phyloP scores from a whole-genome alignment of 2,113 vertebrate species.

The Potamarius usumacintae region DNA sequence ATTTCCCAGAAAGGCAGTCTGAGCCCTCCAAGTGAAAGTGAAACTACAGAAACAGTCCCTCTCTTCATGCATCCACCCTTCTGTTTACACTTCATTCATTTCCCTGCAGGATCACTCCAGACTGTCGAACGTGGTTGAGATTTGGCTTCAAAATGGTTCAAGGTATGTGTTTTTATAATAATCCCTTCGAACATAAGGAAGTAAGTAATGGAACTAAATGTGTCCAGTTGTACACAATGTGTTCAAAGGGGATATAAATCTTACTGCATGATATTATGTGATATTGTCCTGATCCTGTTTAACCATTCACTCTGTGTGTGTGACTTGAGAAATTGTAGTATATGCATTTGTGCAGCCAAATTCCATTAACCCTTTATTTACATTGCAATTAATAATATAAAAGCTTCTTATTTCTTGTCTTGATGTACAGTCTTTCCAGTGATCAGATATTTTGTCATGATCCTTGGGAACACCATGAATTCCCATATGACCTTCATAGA shows the following conservation, averaged over 20 bases:
- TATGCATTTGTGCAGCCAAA: neutral
- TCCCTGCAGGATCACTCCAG: neutral
- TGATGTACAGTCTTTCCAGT: neutral
- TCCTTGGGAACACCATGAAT: constrained; percentile 7
- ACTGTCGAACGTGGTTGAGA: too few species aligned
- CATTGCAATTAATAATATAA: neutral
- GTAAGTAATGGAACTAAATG: too few species aligned
- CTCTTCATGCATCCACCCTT: too few species aligned
- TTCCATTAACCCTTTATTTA: neutral
- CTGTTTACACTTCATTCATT: neutral
- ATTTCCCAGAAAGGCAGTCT: neutral
- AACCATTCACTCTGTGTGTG: neutral
- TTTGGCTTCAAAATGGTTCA: neutral
- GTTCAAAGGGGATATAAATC: neutral
- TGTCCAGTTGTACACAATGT: neutral
- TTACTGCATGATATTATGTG: neutral
- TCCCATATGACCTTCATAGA: neutral
- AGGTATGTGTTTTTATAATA: neutral
- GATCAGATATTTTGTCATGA: neutral
- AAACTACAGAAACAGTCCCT: too few species aligned
- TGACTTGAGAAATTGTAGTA: neutral
- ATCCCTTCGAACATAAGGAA: too few species aligned
- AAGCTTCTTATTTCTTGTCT: neutral
- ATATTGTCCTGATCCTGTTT: neutral
- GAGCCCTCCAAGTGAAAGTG: neutral